Base-by-base conservation (phyloP, 2,113 vertebrate genomes). In the Thamnophis sirtalis region DNA sequence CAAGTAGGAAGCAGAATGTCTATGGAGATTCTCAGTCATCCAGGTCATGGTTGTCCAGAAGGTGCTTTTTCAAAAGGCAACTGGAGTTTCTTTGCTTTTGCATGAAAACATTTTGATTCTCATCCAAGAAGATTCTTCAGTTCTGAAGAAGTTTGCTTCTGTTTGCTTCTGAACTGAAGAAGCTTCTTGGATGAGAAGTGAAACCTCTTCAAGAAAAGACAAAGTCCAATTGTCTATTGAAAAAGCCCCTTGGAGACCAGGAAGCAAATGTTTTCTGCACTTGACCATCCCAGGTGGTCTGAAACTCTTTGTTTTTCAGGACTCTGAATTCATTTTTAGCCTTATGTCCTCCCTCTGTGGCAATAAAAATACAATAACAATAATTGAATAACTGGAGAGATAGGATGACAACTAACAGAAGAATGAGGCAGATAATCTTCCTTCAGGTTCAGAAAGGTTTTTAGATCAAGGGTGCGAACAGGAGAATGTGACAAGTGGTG, bases 381-480 rank as follows among this genome's bases (percentile, higher is more conserved):
- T 54, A 87, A 87, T 54, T 50, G n/a, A 87, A 55, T 88, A 22
- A 56, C 33, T 9, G 55, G 15, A 63, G 55, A 87, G 54, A 55
- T 10, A 55, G 15, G 24, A 49, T 84, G 54, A 80, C 51, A 88
- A 48, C 60, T 19, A 73, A 43, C 63, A 49, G 53, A 84, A 88
- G 24, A 92, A 88, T 51, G 73, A 90, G 49, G 73, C 33, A 49
- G 24, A 50, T 84, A 56, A 49, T 63, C 56, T 84, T 88, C 91
- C 55, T 33, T 55, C 84, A 84, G 86, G 95, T 93, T 96, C 90
- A 91, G 91, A 26, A 33, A 94, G 48, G 63, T 95, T 96, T 96
- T 84, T 0, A 92, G 94, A 94, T 93, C 92, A 91, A 89, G 84
- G 53, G 60, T 89, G 93, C 91, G 58, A 94, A 86, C 80, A 55